Conservation (phyloP, 2,797 vertebrate species). For the Siniperca scherzeri region DNA sequence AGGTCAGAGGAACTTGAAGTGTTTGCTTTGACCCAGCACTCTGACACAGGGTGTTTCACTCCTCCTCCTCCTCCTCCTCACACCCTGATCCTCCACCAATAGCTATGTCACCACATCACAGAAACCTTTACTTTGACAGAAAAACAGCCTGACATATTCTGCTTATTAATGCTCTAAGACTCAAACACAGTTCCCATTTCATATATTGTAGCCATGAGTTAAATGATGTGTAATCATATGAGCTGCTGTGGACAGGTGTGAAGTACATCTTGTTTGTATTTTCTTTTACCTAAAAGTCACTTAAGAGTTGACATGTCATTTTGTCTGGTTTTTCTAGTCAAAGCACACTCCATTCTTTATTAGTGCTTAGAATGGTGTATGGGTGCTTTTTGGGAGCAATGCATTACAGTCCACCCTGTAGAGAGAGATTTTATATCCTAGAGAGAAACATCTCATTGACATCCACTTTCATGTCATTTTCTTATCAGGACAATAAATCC, state of each 20-base stretch:
- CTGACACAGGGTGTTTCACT: background rate
- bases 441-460: constrained; percentile 46
- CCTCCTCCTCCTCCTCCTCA: constrained; percentile 20
- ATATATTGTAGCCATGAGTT: constrained; percentile 1
- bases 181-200: constrained; percentile 13
- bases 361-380: background rate
- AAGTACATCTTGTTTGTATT: background rate
- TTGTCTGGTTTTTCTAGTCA: background rate
- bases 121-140: constrained; percentile 21
- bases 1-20: constrained; percentile 49
- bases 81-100: constrained; percentile 41
- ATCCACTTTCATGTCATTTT: constrained; percentile 52
- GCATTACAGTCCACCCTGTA: background rate
- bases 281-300: constrained; percentile 8
- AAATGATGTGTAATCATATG: constrained; percentile 5
- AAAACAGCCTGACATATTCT: background rate
- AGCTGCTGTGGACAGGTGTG: background rate
- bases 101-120: constrained; percentile 42
- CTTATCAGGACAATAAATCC: constrained; percentile 50
- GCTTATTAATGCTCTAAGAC: constrained; percentile 1
- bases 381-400: background rate
- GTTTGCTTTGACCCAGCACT: constrained; percentile 47
- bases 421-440: constrained; percentile 7
- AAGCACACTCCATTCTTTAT: background rate
- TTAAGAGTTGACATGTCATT: constrained; percentile 5